Conservation (phyloP, 2,113 vertebrate species). For the Bubo bubo region DNA sequence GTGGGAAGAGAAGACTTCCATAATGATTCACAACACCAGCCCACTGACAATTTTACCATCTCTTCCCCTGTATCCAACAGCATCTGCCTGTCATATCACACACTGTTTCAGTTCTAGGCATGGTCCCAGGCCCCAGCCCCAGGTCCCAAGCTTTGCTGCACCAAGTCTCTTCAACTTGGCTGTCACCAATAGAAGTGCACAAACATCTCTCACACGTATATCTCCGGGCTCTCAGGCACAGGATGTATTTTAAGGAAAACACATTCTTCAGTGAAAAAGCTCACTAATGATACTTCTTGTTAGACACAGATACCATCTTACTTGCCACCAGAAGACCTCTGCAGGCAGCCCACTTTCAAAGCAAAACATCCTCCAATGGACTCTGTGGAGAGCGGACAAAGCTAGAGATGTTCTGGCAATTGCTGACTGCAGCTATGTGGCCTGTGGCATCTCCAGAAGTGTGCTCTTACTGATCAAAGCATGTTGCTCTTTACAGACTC, state of each 20-base stretch:
- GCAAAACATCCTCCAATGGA: background rate
- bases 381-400: background rate
- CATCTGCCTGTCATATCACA: background rate
- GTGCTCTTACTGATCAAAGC: background rate
- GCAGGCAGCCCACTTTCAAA: background rate
- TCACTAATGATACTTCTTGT: rapidly evolving
- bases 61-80: background rate
- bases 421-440: background rate
- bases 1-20: background rate
- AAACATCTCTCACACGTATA: rapidly evolving
- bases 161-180: background rate
- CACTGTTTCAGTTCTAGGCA: too few relatives aligned
- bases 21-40: background rate
- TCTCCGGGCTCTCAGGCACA: background rate
- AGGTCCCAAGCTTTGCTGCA: background rate
- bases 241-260: background rate
- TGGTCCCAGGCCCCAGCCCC: background rate
- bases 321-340: background rate
- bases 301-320: background rate
- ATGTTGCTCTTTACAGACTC: background rate
- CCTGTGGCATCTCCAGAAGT: background rate
- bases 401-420: too few relatives aligned
- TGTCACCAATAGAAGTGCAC: background rate
- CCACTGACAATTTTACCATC: background rate
- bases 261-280: background rate